These are phyloP conservation scores for Mesembrinibis cayennensis DNA, from an alignment of 2,113 vertebrate species.

Conservation along the genomic window DNA sequence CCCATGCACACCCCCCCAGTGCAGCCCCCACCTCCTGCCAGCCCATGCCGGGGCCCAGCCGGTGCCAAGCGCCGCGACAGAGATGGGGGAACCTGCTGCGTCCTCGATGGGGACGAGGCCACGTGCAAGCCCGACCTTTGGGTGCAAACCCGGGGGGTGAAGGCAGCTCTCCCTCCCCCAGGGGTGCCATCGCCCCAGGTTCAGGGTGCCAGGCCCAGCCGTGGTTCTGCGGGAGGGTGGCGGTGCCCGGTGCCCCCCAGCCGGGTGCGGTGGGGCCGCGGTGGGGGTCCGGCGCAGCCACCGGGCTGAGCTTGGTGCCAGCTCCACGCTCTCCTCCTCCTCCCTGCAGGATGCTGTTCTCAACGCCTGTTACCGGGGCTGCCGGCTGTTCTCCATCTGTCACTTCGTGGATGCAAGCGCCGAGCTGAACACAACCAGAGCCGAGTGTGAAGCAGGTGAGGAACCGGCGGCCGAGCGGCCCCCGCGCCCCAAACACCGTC, in stretches of 20 bases:
- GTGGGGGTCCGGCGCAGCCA: not conserved
- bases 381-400: constrained; percentile 97
- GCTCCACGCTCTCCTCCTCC: not conserved
- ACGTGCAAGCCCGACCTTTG: accelerated
- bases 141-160: accelerated
- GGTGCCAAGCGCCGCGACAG: accelerated
- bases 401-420: constrained; percentile 91
- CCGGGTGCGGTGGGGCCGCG: accelerated
- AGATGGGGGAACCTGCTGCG: not conserved
- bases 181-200: accelerated
- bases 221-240: accelerated
- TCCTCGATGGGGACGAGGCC: not conserved
- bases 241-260: not conserved
- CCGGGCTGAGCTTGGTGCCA: not conserved
- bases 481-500: accelerated
- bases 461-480: accelerated
- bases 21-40: not conserved
- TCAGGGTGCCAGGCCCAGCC: not conserved
- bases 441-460: constrained; percentile 92
- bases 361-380: constrained; percentile 94
- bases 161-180: not conserved
- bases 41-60: accelerated
- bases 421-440: constrained; percentile 87
- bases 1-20: accelerated
- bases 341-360: constrained; percentile 81